Evolutionary conservation across 2,113 vertebrate genomes (phyloP), one percentile per base, ranked within the genome.

Genomic region (Chrysochloris asiatica): DNA sequence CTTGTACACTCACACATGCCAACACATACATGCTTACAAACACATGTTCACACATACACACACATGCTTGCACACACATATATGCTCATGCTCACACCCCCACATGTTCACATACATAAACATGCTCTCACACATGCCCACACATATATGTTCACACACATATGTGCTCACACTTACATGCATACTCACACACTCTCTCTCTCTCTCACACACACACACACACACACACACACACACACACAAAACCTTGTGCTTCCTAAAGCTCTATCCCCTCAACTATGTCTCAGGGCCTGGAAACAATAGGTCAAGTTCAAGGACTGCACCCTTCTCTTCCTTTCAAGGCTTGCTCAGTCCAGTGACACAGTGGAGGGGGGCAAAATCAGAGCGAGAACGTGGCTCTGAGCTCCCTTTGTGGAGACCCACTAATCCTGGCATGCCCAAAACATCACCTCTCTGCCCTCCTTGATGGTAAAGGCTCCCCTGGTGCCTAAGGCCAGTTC

Each of bases 381-480:
- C 7, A 12, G 50, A n/a, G 50, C 21, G 36, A 26, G 6, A 16
- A 26, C 19, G 43, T 22, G 33, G 82, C 79, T 54, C 86, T 30
- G n/a, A 54, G 43, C 38, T 17, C 47, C 43, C 41, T 0, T 1
- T n/a, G 1, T 2, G 21, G 47, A 54, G 45, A 33, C 14, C 1
- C 36, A 28, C 88, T 1, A 0, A n/a, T n/a, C n/a, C n/a, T n/a
- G n/a, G n/a, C n/a, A n/a, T n/a, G n/a, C n/a, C n/a, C n/a, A n/a
- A n/a, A n/a, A n/a, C n/a, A n/a, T n/a, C n/a, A n/a, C n/a, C n/a
- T n/a, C n/a, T 79, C 59, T 78, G 43, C 71, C 52, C 56, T 77
- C 69, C 50, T n/a, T 45, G 41, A 33, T 52, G 50, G n/a, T 5
- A 24, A 30, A 12, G 4, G 65, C 41, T 65, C 84, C 43, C 9